Base-by-base conservation (phyloP, 2,888 invertebrate species). In the Brachyopa scutellaris region DNA sequence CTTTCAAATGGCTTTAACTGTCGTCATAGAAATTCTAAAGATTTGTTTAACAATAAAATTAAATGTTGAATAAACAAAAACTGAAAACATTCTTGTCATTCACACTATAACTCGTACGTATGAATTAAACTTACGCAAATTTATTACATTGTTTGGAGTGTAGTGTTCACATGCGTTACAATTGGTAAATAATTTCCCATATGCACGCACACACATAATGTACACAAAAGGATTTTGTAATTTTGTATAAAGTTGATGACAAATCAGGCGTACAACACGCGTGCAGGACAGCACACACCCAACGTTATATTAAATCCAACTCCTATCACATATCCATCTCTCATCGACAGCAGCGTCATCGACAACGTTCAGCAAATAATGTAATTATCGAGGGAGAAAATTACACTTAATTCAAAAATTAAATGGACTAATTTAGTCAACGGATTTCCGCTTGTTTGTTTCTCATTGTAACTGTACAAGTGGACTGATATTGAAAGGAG, bases 381-480 rank as follows among this genome's bases (percentile, higher is more conserved):
- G 49, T 61, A 82, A 77, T 82, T 66, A 72, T 40, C 61, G 45
- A 45, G 29, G 67, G 61, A 72, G 66, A 62, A 73, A 67, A 83
- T 73, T 78, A 49, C 78, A 62, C 61, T 72, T 61, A 67, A 69
- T 74, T 84, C 36, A 66, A 74, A 66, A 84, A 47, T 80, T 66
- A 74, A 80, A 80, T 70, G 64, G 61, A 80, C 72, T 80, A 76
- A 84, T 84, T 72, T 64, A 66, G 80, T 76, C 61, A 67, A 47
- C 76, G 84, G 84, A 84, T 80, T 33, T 84, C 84, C 84, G 72
- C 47, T 69, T 80, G 66, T 67, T 66, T 70, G 64, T 67, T 51
- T 67, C 47, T 15, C 55, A 53, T 76, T 64, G 38, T 53, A 29
- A 36, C 49, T 15, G 29, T 42, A 23, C 3, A 8, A 40, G 38